phyloP scores from a whole-genome alignment of 1,140 invertebrate species.

The Drosophila chauvacae region DNA sequence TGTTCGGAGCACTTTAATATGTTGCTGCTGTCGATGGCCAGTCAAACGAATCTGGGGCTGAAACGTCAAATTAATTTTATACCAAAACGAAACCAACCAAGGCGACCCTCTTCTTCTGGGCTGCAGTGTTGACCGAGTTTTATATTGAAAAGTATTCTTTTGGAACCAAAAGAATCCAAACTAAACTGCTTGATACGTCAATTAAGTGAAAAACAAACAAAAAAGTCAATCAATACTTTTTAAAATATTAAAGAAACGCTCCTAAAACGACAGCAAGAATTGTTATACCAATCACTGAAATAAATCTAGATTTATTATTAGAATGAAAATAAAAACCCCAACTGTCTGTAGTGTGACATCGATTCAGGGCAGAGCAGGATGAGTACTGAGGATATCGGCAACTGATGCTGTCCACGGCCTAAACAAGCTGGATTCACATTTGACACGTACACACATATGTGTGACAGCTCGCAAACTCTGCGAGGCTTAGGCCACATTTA shows the following conservation, averaged over 20 bases:
- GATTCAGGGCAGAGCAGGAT: slow-evolving; percentile 5
- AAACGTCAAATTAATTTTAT: slow-evolving; percentile 41
- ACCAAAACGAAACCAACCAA: slow-evolving; percentile 1
- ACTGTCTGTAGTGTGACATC: not conserved
- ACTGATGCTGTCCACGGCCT: slow-evolving; percentile 36
- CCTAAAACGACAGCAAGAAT: not conserved
- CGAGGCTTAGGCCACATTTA: slow-evolving; percentile 43
- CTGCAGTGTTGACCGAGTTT: slow-evolving; percentile 11
- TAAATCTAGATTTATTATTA: slow-evolving; percentile 3
- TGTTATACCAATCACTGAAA: slow-evolving; percentile 1
- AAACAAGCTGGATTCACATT: slow-evolving; percentile 42
- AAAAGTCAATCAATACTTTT: not conserved
- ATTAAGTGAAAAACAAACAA: not conserved
- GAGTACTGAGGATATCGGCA: slow-evolving; percentile 9
- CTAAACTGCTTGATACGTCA: not conserved
- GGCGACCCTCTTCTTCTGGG: slow-evolving; percentile 13
- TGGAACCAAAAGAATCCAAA: not conserved
- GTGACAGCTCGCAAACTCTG: slow-evolving; percentile 51
- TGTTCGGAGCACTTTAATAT: slow-evolving; percentile 41
- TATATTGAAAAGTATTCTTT: not conserved
- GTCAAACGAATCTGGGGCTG: slow-evolving; percentile 39
- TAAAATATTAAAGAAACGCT: not conserved
- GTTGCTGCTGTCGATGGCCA: slow-evolving; percentile 31
- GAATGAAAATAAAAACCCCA: not conserved
- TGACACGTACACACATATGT: slow-evolving; percentile 46